Percentiles rank a stretch among this genome's conserved stretches.
phyloP scores from a whole-genome alignment of 2,113 vertebrate species.

The Athene cunicularia region DNA sequence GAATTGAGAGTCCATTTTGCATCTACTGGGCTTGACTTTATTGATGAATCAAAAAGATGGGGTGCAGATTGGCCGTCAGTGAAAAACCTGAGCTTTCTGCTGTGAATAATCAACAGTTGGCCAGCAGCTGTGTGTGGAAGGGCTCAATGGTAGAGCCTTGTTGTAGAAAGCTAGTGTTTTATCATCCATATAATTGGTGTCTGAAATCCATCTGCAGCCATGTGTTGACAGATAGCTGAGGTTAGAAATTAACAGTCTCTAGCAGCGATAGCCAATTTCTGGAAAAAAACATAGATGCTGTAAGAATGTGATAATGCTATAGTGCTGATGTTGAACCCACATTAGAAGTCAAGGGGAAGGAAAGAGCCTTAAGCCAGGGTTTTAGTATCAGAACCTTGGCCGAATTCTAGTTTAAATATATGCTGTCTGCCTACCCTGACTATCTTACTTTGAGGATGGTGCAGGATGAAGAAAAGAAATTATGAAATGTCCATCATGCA shows the following conservation, averaged over 20 bases:
- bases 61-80: not conserved
- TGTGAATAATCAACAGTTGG: not conserved
- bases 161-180: not conserved
- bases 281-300: not conserved
- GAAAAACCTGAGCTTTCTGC: slow-evolving; percentile 4
- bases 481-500: not conserved
- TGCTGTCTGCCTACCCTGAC: not conserved
- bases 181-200: not conserved
- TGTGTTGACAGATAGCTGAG: not conserved
- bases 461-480: not conserved
- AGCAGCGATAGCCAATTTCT: not conserved
- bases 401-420: not conserved
- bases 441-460: not conserved
- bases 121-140: not conserved
- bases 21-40: not conserved
- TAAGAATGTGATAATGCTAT: not conserved
- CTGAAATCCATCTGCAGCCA: slow-evolving; percentile 22
- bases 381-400: not conserved
- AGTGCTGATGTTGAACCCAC: not conserved
- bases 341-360: not conserved
- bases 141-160: not conserved
- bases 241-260: not conserved
- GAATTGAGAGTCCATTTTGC: not conserved
- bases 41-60: not conserved
- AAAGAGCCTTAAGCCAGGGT: not conserved